Base-by-base conservation (phyloP, 2,797 vertebrate species). In the Acrossocheilus wenchowensis region DNA sequence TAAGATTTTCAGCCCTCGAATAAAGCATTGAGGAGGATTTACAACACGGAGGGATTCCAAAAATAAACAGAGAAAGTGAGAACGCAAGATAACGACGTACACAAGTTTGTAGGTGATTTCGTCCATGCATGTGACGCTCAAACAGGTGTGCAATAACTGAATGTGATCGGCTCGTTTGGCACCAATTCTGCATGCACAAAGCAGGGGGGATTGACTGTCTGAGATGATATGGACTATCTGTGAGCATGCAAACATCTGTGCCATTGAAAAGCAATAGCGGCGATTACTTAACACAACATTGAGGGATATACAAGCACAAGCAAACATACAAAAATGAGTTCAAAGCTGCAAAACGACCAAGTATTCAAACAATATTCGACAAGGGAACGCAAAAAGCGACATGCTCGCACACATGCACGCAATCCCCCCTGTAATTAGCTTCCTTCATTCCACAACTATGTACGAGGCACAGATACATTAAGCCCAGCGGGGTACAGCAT, bases 351-450 rank as follows among this genome's bases (percentile, higher is more conserved):
- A 62, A 69, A 77, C 78, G 26, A 43, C n/a, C 34, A 82, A 82
- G 68, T 26, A 82, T 62, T 83, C 39, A 74, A 30, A 77, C 15
- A 43, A 43, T 43, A 43, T 43, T 43, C 41, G 0, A 43, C 41
- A 64, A n/a, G 21, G 71, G 39, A 71, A 48, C 10, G 14, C 11
- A 60, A 11, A n/a, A 73, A 64, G 14, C 12, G 30, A 21, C 81
- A 78, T 36, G 41, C 79, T 45, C 26, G 9, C 75, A 39, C 81
- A 62, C 78, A 84, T 66, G 39, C 81, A 7, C 7, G 19, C 69
- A 66, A 50, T 50, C 60, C 43, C 45, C 79, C 64, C 77, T 77
- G 50, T 77, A 88, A 88, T 88, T 85, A 81, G 60, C 83, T 82
- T 57, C 71, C 60, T 78, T 78, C 81, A 78, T 82, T 72, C 52